A percentile compares a stretch with the other conserved stretches of the same genome.
phyloP scores from a whole-genome alignment of 2,888 invertebrate genomes.

The Monoplex corrugatus region DNA sequence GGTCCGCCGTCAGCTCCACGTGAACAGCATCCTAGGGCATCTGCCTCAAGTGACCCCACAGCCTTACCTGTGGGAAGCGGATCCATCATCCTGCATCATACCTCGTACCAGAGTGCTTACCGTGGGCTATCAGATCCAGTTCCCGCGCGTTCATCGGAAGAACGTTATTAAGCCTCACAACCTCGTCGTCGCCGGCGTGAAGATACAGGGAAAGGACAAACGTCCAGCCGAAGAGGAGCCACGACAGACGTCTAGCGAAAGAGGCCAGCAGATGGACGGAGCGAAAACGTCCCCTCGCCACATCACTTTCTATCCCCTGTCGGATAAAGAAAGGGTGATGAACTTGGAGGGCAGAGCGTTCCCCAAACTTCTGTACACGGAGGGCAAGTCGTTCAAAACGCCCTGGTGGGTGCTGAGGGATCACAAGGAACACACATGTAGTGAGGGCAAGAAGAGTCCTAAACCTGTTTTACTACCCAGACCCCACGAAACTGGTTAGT shows the following conservation, averaged over 20 bases:
- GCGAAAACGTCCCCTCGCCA: no score
- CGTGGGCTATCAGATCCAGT: conserved; percentile 10
- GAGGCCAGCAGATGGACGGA: neutral
- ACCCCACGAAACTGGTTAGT: neutral
- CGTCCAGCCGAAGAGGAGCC: neutral
- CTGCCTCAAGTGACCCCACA: neutral
- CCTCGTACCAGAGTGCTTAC: neutral
- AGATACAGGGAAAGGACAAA: neutral
- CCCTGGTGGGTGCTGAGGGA: neutral
- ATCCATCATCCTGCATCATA: neutral
- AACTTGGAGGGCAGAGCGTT: neutral
- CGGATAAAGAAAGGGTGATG: neutral
- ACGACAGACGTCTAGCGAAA: neutral
- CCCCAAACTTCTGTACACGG: neutral
- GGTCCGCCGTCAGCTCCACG: neutral
- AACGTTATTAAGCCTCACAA: neutral
- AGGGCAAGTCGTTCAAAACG: neutral
- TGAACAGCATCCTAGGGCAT: neutral
- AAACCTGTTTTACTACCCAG: neutral
- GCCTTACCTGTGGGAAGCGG: neutral
- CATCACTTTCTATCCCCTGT: neutral
- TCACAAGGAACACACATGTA: neutral
- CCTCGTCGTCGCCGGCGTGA: neutral
- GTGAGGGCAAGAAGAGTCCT: neutral
- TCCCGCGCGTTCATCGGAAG: neutral